Base-by-base conservation (phyloP, 2,113 vertebrate species). In the Excalfactoria chinensis region DNA sequence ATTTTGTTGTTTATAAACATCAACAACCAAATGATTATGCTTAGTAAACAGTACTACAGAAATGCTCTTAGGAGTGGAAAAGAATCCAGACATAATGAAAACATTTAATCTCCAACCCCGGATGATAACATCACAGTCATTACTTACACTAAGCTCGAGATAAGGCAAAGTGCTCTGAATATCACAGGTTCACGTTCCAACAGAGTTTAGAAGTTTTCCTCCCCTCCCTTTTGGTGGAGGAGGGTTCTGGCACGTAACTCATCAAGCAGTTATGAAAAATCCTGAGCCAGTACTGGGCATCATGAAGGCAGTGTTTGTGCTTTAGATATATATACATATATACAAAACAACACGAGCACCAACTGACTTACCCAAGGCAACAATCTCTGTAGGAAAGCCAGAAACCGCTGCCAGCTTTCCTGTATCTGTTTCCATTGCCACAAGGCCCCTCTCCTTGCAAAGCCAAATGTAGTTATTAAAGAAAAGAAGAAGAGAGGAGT, bases 101-200 rank as follows among this genome's bases (percentile, higher is more conserved):
- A 91, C 82, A 92, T 85, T 95, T 77, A 48, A 90, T 81, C 56
- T 81, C 58, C 77, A 62, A 40, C 13, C 74, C 30, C 49, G 64
- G 67, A 11, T 64, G 77, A 64, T 51, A 68, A 48, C 49, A 69
- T 32, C 77, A 14, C 32, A 71, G 58, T 12, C 81, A 71, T 72
- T 67, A 68, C 64, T 88, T 55, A 35, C 41, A 43, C 66, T 11
- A 20, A 71, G 69, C 77, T 46, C 3, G 35, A 59, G 69, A 58
- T 20, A 25, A 84, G 44, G 77, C 51, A 37, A 74, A 89, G 73
- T 14, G 77, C 84, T 92, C 73, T 9, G 9, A 70, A 53, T 13
- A 21, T 15, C 53, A 21, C 35, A 21, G 55, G 13, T 80, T 74
- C 23, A 0, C 0, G 21, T 30, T 88, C 75, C 41, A 40, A 2